These are phyloP conservation scores for Protobothrops mucrosquamatus DNA, from an alignment of 2,113 vertebrate species.

Conservation along the genomic window DNA sequence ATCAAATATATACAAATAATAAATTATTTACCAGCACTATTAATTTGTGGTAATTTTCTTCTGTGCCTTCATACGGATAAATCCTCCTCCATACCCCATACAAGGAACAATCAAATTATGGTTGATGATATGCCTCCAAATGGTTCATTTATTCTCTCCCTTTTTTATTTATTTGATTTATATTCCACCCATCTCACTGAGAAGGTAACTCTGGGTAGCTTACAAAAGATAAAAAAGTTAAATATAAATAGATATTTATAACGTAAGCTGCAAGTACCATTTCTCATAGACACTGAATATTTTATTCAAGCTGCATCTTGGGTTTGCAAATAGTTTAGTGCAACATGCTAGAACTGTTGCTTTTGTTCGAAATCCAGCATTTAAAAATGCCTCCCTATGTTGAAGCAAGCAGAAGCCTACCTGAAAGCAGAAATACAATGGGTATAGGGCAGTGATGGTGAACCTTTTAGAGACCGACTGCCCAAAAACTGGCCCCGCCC, in stretches of 20 bases:
- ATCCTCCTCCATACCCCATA: not conserved
- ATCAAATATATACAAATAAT: not conserved
- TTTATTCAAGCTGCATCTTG: not conserved
- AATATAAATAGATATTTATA: not conserved
- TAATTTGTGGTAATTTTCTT: too few relatives aligned
- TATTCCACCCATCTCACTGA: too few relatives aligned
- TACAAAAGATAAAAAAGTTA: too few relatives aligned
- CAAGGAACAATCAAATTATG: not conserved
- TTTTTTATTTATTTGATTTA: too few relatives aligned
- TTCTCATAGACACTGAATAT: not conserved
- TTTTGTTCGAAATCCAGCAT: not conserved
- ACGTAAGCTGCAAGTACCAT: not conserved
- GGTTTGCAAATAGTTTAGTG: not conserved
- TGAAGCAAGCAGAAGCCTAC: not conserved
- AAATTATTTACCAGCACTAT: too few relatives aligned
- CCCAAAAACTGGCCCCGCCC: too few relatives aligned
- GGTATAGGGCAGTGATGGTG: conserved; percentile 20
- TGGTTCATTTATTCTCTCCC: not conserved
- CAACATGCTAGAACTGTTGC: not conserved
- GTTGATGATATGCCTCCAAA: not conserved
- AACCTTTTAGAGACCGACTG: too few relatives aligned
- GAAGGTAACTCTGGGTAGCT: too few relatives aligned
- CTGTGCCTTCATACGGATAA: not conserved
- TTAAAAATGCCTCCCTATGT: not conserved
- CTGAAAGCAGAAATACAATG: not conserved